These are phyloP conservation scores for Clivina fossor DNA, from an alignment of 2,888 invertebrate genomes.

Conservation along the genomic window DNA sequence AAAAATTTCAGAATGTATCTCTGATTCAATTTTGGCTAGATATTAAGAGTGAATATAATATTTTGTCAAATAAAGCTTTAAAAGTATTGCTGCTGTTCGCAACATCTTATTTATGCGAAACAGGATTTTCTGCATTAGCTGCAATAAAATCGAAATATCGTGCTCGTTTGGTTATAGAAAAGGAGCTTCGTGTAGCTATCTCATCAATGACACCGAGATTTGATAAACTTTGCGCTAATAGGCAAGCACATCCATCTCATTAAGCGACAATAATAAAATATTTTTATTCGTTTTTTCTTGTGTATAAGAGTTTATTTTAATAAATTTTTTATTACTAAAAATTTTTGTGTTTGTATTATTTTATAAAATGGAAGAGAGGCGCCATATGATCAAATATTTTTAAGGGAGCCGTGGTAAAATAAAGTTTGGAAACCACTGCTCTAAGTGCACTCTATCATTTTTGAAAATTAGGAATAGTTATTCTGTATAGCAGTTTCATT, in stretches of 20 bases:
- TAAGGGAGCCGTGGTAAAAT: too few relatives aligned
- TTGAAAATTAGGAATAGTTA: too few relatives aligned
- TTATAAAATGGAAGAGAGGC: too few relatives aligned
- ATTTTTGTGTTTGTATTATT: constrained; percentile 8
- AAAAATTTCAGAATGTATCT: constrained; percentile 32
- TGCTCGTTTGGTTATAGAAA: constrained; percentile 33
- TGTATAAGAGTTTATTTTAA: too few relatives aligned
- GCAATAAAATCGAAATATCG: constrained; percentile 40
- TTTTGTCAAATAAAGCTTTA: constrained; percentile 34
- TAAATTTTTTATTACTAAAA: constrained; percentile 25
- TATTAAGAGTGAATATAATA: constrained; percentile 22
- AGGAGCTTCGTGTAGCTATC: constrained; percentile 34
- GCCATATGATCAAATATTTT: too few relatives aligned
- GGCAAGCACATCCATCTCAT: constrained; percentile 35
- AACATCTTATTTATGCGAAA: constrained; percentile 31
- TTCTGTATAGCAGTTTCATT: too few relatives aligned
- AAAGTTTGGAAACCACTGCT: too few relatives aligned
- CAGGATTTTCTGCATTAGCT: constrained; percentile 38
- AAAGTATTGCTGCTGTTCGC: constrained; percentile 30
- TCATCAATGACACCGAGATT: constrained; percentile 35
- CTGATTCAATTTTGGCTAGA: constrained; percentile 19
- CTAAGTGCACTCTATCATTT: too few relatives aligned
- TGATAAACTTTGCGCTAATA: constrained; percentile 27
- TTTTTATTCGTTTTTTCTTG: constrained; percentile 19
- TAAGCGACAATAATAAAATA: constrained; percentile 27